These are phyloP conservation scores for Hypotaenidia philippensis DNA, from an alignment of 2,797 vertebrate genomes.

Conservation along the genomic window DNA sequence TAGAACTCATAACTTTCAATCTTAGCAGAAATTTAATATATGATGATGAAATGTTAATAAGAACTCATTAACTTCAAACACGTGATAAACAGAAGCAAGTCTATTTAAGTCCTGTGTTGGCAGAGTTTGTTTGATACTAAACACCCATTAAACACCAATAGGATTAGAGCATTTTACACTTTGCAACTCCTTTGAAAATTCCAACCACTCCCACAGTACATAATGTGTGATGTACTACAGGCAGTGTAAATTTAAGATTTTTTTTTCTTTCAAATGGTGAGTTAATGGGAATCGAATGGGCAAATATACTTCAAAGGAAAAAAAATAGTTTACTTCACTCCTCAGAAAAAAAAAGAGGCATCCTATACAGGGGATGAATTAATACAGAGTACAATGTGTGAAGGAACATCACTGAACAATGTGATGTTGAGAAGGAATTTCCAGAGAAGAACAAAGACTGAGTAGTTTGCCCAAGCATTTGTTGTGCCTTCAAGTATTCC, in stretches of 20 bases:
- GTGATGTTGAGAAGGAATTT: background rate
- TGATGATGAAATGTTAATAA: background rate
- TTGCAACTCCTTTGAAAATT: constrained; percentile 28
- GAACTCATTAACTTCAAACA: constrained; percentile 1
- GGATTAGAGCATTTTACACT: background rate
- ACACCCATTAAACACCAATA: background rate
- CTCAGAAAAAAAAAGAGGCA: background rate
- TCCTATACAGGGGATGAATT: background rate
- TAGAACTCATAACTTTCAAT: background rate
- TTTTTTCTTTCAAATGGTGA: background rate
- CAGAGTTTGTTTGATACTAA: background rate
- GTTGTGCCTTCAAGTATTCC: background rate
- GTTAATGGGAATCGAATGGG: background rate
- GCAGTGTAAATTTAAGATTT: constrained; percentile 21
- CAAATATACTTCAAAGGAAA: constrained; percentile 16
- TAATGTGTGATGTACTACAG: background rate
- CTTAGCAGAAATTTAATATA: background rate
- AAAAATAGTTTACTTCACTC: background rate
- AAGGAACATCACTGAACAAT: background rate
- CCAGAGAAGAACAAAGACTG: background rate
- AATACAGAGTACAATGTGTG: background rate
- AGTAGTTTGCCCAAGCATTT: background rate
- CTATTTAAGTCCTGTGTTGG: background rate
- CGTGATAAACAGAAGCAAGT: background rate
- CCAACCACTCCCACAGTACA: background rate